Percentiles rank a stretch among this genome's conserved stretches.
phyloP scores from a whole-genome alignment of 92 coral and sea anemone genomes.

The Epizoanthus illoricatus region DNA sequence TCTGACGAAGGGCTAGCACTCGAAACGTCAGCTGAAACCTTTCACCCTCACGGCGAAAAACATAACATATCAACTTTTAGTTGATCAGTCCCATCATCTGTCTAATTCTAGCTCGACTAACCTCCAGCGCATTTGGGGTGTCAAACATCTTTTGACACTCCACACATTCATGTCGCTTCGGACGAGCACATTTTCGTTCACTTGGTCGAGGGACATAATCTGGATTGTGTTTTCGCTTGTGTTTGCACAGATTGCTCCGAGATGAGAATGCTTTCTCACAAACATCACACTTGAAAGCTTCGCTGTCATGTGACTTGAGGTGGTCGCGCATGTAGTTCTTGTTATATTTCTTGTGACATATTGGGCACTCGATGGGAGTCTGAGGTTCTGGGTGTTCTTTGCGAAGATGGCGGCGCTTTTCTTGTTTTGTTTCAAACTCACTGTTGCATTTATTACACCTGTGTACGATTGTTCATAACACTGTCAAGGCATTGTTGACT shows the following conservation, averaged over 20 bases:
- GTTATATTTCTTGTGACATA: constrained; percentile 68
- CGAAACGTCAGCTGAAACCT: too few species aligned
- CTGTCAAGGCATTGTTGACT: too few species aligned
- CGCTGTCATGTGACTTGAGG: constrained; percentile 59
- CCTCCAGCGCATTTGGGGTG: constrained; percentile 67
- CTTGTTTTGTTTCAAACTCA: constrained; percentile 49
- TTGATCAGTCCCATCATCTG: too few species aligned
- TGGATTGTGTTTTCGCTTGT: constrained; percentile 69
- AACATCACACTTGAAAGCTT: constrained; percentile 66
- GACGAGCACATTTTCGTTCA: constrained; percentile 24
- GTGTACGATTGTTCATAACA: not conserved
- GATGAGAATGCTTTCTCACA: constrained; percentile 82
- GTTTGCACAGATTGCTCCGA: constrained; percentile 75
- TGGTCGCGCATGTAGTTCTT: constrained; percentile 63
- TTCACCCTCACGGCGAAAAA: too few species aligned
- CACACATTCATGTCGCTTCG: constrained; percentile 55
- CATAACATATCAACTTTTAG: too few species aligned
- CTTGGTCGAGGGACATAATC: constrained; percentile 57
- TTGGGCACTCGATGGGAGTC: constrained; percentile 54
- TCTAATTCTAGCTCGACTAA: too few species aligned
- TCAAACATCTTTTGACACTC: constrained; percentile 78
- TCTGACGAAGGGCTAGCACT: too few species aligned
- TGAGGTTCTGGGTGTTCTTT: constrained; percentile 46
- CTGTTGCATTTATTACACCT: constrained; percentile 60
- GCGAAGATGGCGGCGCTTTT: constrained; percentile 53